Evolutionary conservation across 2,888 invertebrate species (phyloP), one percentile per base, ranked within the genome.

Genomic region (Stomorhina lunata): DNA sequence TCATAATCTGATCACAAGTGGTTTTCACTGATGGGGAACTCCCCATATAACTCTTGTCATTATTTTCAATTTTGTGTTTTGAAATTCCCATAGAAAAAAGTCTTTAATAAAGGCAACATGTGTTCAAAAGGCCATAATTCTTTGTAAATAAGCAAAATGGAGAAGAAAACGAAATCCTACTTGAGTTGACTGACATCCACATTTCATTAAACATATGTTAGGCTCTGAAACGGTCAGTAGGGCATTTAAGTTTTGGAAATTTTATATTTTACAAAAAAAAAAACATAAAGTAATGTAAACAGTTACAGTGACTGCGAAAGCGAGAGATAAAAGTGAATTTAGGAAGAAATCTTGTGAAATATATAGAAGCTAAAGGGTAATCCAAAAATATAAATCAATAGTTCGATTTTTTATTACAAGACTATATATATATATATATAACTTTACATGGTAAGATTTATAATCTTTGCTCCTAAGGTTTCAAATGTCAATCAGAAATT

Each of bases 211-310:
- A 48, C 81, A 81, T 72, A 53, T 77, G 81, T 34, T n/a, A 72
- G 53, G 65, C 32, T 71, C 77, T 72, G 72, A 68, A 73, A 78
- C 73, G 81, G 81, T 81, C 81, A 81, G 78, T 81, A 68, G 81
- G 81, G 17, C 66, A 81, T 48, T 37, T 20, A 59, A 71, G 22
- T 45, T 66, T 27, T 48, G 25, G 68, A 69, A 61, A 77, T 69
- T 68, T 40, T 61, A 69, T 61, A 59, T 43, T 57, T 57, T 32
- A 12, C 45, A 22, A 9, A 32, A 22, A 29, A 12, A 40, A 40
- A 43, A 43, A 15, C 43, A n/a, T 48, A 37, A 15, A 12, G n/a
- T 15, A 61, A 55, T 32, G 34, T 29, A 59, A 65, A 71, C 43
- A 71, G 29, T 61, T 5, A 48, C 37, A 53, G 17, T 2, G 9